Percentiles rank a stretch among this genome's conserved stretches.
Conservation (phyloP, 1,140 invertebrate species). For the Aphis craccivora region DNA sequence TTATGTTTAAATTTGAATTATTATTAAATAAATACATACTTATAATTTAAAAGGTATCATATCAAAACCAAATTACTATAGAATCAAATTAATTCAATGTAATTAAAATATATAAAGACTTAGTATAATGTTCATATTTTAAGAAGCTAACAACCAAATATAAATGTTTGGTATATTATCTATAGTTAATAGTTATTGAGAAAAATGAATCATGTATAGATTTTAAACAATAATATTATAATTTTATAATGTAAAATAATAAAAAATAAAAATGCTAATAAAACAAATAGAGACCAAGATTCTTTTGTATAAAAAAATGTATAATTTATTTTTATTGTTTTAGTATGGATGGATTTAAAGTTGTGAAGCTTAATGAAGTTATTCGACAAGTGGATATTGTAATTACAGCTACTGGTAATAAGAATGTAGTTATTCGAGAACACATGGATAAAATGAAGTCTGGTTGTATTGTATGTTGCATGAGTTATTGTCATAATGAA, state of each 20-base stretch:
- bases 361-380: constrained; percentile 95
- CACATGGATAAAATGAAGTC: constrained; percentile 98
- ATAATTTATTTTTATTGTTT: constrained; percentile 62
- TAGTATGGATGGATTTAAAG: constrained; percentile 95
- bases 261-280: no score
- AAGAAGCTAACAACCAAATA: neutral
- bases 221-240: no score
- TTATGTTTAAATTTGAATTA: neutral
- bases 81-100: neutral
- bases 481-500: constrained; percentile 98
- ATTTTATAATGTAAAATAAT: no score
- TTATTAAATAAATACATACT: neutral
- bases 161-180: no score
- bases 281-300: no score
- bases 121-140: no score
- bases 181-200: neutral
- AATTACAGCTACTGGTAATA: constrained; percentile 95
- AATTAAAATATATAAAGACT: no score
- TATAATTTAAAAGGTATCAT: no score
- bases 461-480: constrained; percentile 96
- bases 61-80: neutral
- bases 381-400: constrained; percentile 92
- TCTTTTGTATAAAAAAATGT: neutral
- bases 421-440: constrained; percentile 92
- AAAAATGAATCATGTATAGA: no score